Evolutionary conservation across 2,888 invertebrate species (phyloP).

Genomic region (Sesia bembeciformis): DNA sequence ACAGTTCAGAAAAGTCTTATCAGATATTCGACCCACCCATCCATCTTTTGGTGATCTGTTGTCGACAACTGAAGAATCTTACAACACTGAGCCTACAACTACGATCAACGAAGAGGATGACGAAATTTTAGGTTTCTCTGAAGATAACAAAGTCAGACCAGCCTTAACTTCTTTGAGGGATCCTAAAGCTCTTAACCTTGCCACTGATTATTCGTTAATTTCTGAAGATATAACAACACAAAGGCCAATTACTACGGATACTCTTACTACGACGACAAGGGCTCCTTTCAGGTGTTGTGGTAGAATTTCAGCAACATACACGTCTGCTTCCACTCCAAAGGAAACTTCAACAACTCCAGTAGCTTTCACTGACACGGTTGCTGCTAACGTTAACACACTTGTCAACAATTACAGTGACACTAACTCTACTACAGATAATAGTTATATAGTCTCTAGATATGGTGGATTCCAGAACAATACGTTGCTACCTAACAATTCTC

Average conservation of each 20-base stretch:
- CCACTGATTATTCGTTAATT: constrained; percentile 28
- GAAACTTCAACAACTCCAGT: constrained; percentile 41
- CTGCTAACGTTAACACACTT: constrained; percentile 33
- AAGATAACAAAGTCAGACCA: constrained; percentile 61
- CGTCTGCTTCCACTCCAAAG: constrained; percentile 40
- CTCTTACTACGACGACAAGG: constrained; percentile 30
- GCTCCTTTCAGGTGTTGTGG: constrained; percentile 57
- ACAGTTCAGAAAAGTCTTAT: constrained; percentile 83
- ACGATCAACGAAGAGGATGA: constrained; percentile 81
- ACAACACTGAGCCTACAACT: constrained; percentile 73
- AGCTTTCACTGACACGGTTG: constrained; percentile 63
- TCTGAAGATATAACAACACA: constrained; percentile 33
- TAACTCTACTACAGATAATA: constrained; percentile 36
- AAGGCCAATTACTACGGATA: constrained; percentile 25
- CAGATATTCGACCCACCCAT: constrained; percentile 86
- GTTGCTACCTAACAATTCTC: constrained; percentile 31
- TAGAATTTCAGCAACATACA: constrained; percentile 62
- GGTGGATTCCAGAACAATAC: constrained; percentile 66
- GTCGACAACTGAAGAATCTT: constrained; percentile 42
- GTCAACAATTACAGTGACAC: constrained; percentile 29
- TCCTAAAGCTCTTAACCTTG: constrained; percentile 55
- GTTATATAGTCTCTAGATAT: constrained; percentile 40
- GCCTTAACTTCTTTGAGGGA: constrained; percentile 39
- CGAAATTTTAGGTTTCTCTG: constrained; percentile 85
- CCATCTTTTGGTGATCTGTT: constrained; percentile 73